Base-by-base conservation (phyloP, 2,797 vertebrate species). In the Pipistrellus pygmaeus region DNA sequence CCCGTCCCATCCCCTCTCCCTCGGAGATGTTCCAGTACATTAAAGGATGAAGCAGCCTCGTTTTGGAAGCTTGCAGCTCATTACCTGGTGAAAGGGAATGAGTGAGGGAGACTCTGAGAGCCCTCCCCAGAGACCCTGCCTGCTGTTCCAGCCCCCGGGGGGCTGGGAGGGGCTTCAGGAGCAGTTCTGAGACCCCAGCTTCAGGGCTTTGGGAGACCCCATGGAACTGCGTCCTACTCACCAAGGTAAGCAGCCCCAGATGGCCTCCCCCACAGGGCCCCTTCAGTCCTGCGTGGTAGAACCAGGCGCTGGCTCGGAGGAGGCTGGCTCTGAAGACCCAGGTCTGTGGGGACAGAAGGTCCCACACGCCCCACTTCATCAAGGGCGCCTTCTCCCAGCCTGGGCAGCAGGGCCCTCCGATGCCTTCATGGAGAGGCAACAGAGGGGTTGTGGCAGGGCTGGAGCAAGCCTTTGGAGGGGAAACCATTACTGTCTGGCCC, bases 171-270 rank as follows among this genome's bases (percentile, higher is more conserved):
- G 46, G 21, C 10, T 20, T 11, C 27, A 2, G 17, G 48, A 55
- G 25, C 68, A 38, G 51, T 30, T 14, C 71, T 69, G 51, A 88
- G 30, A 21, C 38, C 27, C 21, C 20, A 11, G 75, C 20, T 76
- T 35, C 85, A 13, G 53, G 93, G 2, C 68, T 23, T 64, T 94
- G 99, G 99, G 99, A 99, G 97, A 99, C 99, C n/a, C 98, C 98
- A 90, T 98, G 98, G 97, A 99, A 99, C 98, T 99, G 98, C 57
- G 97, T 99, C 95, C 98, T 98, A 88, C 98, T 99, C 0, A 98
- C 98, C 93, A 98, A 99, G 94, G 99, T 99, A 99, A 99, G 98
- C 99, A 98, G 97, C 6, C 44, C 46, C 48, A 5, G 2, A 1
- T 46, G 48, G n/a, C 66, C 38, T 68, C 44, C 46, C 2, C 0